These are phyloP conservation scores for Cheilosia soror DNA, from an alignment of 2,888 invertebrate genomes.

Conservation along the genomic window DNA sequence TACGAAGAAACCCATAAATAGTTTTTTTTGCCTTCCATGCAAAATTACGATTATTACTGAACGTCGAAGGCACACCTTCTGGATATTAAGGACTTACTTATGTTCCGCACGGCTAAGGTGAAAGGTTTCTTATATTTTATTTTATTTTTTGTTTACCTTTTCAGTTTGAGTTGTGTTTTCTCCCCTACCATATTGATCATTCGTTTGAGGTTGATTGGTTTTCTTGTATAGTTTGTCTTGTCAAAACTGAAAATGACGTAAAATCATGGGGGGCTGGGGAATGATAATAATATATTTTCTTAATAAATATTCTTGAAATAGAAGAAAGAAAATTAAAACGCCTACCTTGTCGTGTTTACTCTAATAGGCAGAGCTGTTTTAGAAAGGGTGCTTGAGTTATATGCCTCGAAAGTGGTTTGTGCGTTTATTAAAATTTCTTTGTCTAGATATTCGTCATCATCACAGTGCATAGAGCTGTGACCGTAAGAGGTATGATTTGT, in stretches of 20 bases:
- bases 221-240: conserved; percentile 3
- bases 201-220: conserved; percentile 24
- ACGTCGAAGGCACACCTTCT: conserved; percentile 32
- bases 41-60: conserved; percentile 31
- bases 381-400: neutral
- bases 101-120: conserved; percentile 10
- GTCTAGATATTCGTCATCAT: no score
- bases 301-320: conserved; percentile 26
- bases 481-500: no score
- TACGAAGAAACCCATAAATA: conserved; percentile 8
- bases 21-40: conserved; percentile 9
- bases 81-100: conserved; percentile 23
- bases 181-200: neutral
- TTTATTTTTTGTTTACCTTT: conserved; percentile 35
- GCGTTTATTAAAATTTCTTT: no score
- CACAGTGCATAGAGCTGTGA: no score
- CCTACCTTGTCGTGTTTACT: neutral
- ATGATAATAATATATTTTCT: conserved; percentile 21
- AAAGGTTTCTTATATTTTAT: conserved; percentile 4
- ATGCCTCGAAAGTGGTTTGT: neutral
- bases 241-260: neutral
- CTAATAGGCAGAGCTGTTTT: neutral
- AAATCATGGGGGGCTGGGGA: neutral
- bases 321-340: conserved; percentile 22
- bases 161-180: conserved; percentile 5